Base-by-base conservation (phyloP, 2,113 vertebrate species). In the Phodopus roborovskii region DNA sequence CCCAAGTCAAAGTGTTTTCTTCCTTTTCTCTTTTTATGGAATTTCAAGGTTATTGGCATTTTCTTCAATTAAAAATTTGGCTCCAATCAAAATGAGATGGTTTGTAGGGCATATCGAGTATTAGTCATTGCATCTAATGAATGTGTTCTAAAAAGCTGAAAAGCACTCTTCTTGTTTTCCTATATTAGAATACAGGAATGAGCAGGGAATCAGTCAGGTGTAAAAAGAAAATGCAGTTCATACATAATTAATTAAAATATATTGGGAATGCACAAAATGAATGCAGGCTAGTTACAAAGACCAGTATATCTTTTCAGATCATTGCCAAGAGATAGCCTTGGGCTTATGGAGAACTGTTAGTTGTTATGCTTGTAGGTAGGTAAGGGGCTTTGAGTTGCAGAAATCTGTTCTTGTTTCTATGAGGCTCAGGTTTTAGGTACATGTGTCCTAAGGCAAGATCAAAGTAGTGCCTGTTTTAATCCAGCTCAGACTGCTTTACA, bases 71-170 rank as follows among this genome's bases (percentile, higher is more conserved):
- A 96, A 16, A 87, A 97, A 97, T 84, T 95, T 96, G 84, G 24
- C 83, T 96, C 92, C 97, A 97, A 98, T 98, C 96, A 96, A 90
- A 97, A 98, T 75, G 87, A 94, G 88, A 92, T 81, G 71, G 92
- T 92, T 96, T 97, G 74, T 86, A 95, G 36, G 84, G 84, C 45
- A 93, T 98, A 93, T 92, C 89, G 93, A 97, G 96, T 97, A 97
- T 96, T 81, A 73, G 91, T 89, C 87, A 75, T 93, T 73, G 26
- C 79, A 92, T 45, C 94, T 73, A 91, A 96, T 75, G 86, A 96
- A 97, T 97, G 97, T 96, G 97, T 97, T 97, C 96, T 91, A 95
- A 78, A 56, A 95, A 92, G 77, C 93, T 92, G 96, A 73, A 6
- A 50, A 97, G 90, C 88, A 96, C 75, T 92, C 94, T 90, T 70